Evolutionary conservation across 2,888 invertebrate genomes (phyloP).

Genomic region (Cetonia aurata): DNA sequence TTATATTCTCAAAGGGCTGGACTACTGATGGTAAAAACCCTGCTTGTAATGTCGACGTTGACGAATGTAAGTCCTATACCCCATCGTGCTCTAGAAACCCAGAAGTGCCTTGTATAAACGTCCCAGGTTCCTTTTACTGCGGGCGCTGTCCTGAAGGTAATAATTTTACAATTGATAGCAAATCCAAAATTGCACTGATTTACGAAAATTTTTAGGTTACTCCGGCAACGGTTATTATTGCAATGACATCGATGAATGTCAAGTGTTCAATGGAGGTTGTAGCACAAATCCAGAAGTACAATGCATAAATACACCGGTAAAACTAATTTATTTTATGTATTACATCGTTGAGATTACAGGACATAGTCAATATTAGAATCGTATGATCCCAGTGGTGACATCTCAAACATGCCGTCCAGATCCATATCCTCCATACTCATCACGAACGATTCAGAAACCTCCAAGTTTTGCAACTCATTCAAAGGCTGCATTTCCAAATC

Average conservation of each 20-base stretch:
- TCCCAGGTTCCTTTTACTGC: slow-evolving; percentile 90
- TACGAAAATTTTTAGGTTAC: slow-evolving; percentile 71
- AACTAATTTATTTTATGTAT: too few species aligned
- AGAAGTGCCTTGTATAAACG: slow-evolving; percentile 87
- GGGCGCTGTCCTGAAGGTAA: slow-evolving; percentile 86
- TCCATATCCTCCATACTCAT: too few species aligned
- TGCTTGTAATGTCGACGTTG: slow-evolving; percentile 85
- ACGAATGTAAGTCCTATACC: slow-evolving; percentile 83
- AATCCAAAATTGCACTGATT: not conserved
- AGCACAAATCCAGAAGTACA: slow-evolving; percentile 82
- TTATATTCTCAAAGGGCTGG: slow-evolving; percentile 78
- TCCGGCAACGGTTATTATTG: slow-evolving; percentile 91
- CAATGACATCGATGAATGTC: slow-evolving; percentile 91
- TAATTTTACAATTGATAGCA: too few species aligned
- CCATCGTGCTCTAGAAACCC: slow-evolving; percentile 86
- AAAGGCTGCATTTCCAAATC: too few species aligned
- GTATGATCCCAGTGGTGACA: too few species aligned
- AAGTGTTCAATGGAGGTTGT: slow-evolving; percentile 88
- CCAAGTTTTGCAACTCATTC: too few species aligned
- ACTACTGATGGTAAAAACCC: slow-evolving; percentile 77
- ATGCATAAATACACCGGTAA: slow-evolving; percentile 88
- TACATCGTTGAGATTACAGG: too few species aligned
- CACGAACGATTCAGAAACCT: too few species aligned
- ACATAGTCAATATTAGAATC: too few species aligned
- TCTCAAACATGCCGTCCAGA: too few species aligned